A percentile compares a stretch with the other conserved stretches of the same genome.
Evolutionary conservation across 1,140 invertebrate genomes (phyloP).

Genomic region (Drosophila sp.): DNA sequence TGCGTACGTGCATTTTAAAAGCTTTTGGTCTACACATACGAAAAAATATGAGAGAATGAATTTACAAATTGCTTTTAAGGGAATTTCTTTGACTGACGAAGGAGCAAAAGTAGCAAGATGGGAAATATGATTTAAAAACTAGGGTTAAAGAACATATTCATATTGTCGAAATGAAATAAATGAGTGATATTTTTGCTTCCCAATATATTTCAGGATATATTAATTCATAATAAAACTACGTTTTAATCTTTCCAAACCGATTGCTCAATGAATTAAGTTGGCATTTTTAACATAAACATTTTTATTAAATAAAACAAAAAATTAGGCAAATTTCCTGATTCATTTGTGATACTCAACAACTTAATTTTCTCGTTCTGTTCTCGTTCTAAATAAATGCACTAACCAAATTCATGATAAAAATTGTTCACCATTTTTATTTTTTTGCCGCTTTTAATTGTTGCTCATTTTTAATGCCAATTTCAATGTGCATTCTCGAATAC

Average conservation of each 20-base stretch:
- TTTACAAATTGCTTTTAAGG: constrained; percentile 13
- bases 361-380: background rate
- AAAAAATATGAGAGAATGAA: constrained; percentile 8
- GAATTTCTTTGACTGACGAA: background rate
- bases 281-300: too few species aligned
- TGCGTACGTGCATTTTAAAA: constrained; percentile 17
- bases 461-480: constrained; percentile 31
- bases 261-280: too few species aligned
- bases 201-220: too few species aligned
- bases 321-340: background rate
- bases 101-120: background rate
- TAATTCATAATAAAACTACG: too few species aligned
- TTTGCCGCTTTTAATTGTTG: constrained; percentile 9
- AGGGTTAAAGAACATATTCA: background rate
- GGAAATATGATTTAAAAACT: background rate
- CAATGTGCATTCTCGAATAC: constrained; percentile 25
- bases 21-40: constrained; percentile 3
- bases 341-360: background rate
- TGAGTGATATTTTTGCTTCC: too few species aligned
- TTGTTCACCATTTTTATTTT: background rate
- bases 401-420: too few species aligned
- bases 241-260: too few species aligned
- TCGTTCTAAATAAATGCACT: too few species aligned
- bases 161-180: too few species aligned
- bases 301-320: too few species aligned